Conservation (phyloP, 2,888 invertebrate species). For the Pterostichus madidus region DNA sequence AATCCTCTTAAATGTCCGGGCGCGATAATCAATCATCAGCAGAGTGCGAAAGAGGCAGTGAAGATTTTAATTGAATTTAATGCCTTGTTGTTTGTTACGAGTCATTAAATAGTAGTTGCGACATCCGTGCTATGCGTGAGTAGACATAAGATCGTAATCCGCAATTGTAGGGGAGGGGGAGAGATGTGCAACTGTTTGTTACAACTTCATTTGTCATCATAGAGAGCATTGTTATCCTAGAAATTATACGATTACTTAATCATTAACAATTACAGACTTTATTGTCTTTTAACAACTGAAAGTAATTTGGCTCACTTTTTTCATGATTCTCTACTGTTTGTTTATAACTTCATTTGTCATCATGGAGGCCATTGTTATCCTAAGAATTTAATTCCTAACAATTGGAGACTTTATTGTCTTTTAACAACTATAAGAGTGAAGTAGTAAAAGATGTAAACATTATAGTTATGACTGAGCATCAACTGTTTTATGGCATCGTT, state of each 20-base stretch:
- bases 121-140: constrained; percentile 45
- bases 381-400: neutral
- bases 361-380: constrained; percentile 4
- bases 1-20: constrained; percentile 32
- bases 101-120: constrained; percentile 43
- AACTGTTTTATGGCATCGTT: too few species aligned
- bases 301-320: too few species aligned
- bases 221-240: neutral
- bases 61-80: constrained; percentile 56
- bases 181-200: constrained; percentile 14
- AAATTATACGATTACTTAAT: constrained; percentile 13
- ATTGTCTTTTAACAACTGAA: constrained; percentile 22
- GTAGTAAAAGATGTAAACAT: too few species aligned
- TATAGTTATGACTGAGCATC: too few species aligned
- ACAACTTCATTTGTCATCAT: constrained; percentile 51
- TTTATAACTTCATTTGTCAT: constrained; percentile 51
- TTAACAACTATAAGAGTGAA: neutral
- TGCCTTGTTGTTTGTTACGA: constrained; percentile 51
- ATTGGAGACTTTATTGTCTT: constrained; percentile 17
- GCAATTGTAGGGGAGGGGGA: neutral
- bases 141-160: constrained; percentile 23
- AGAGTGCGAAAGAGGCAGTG: constrained; percentile 42
- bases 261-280: constrained; percentile 2
- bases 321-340: too few species aligned
- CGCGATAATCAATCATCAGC: constrained; percentile 45